Evolutionary conservation across 1,140 invertebrate genomes (phyloP), one percentile per base, ranked within the genome.

Genomic region (Drosophila parvula): DNA sequence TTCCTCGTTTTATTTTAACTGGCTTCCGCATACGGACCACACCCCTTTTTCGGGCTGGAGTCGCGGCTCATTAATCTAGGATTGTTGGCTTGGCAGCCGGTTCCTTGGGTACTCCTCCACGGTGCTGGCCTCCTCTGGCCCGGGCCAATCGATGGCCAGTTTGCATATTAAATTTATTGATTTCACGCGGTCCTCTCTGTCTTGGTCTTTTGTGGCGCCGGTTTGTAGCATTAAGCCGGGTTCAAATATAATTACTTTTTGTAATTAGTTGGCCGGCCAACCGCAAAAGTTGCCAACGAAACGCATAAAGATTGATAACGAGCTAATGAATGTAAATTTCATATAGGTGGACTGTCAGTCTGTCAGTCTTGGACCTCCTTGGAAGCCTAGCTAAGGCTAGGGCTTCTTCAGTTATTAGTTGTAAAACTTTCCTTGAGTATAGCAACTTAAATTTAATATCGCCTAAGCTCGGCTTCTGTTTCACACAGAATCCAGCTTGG

Each of bases 301-400:
- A 60, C 64, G 83, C 82, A 89, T 89, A 84, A 89, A 89, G 78
- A 89, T 90, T 89, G 80, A 89, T 89, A 90, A 84, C 81, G 85
- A 90, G 78, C 85, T 89, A 89, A 90, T 89, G 84, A 89, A 89
- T 89, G 84, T 89, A 89, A 89, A 89, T 84, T 89, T 89, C 75
- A 81, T 84, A 81, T 50, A 16, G 65, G 58, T 63, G 61, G 62
- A 55, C 40, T 36, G 57, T 41, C 68, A 30, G 78, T 77, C 53
- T 47, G 28, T 59, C 62, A 51, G 78, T 32, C 62, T 34, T 34
- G 40, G 56, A 30, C 40, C 30, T 48, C 38, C n/a, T 18, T 27
- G 36, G 48, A 4, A 32, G 28, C 47, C 47, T n/a, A n/a, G 5
- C 28, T 9, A 43, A 45, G 53, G 57, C 60, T 18, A 48, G 45